phyloP scores from a whole-genome alignment of 2,113 vertebrate genomes.

The Pangasianodon hypophthalmus region DNA sequence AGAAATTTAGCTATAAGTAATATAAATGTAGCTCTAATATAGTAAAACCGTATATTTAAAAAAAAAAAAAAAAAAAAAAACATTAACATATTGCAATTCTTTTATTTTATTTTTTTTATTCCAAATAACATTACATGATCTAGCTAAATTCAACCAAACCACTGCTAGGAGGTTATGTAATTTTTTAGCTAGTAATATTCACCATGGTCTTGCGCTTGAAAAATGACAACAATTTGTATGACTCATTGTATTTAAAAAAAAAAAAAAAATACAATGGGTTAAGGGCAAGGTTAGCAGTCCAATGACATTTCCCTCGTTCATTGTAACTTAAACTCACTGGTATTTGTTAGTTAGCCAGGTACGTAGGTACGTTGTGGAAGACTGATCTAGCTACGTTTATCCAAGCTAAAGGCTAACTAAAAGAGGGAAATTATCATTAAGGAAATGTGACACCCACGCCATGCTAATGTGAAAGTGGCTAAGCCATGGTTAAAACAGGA shows the following conservation, averaged over 20 bases:
- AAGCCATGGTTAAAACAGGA: not conserved
- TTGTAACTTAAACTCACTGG: not conserved
- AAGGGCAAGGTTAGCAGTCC: not conserved
- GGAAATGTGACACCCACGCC: not conserved
- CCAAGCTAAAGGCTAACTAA: not conserved
- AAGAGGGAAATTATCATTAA: not conserved
- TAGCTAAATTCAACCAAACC: not conserved
- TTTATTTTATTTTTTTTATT: not conserved
- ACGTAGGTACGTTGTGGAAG: not conserved
- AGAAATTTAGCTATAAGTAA: not conserved
- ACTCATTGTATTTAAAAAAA: not conserved
- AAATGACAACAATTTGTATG: not conserved
- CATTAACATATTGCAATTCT: not conserved
- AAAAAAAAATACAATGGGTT: not conserved
- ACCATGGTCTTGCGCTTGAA: not conserved
- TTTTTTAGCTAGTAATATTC: no score
- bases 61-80: not conserved
- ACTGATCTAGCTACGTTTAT: not conserved
- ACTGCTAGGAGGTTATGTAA: not conserved
- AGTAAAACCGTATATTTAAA: not conserved
- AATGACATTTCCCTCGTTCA: not conserved
- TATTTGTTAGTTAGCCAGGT: not conserved
- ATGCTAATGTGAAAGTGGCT: not conserved
- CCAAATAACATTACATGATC: not conserved
- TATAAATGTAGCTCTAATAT: not conserved